Evolutionary conservation across 1,140 invertebrate genomes (phyloP).

Genomic region (Parasteatoda tepidariorum): DNA sequence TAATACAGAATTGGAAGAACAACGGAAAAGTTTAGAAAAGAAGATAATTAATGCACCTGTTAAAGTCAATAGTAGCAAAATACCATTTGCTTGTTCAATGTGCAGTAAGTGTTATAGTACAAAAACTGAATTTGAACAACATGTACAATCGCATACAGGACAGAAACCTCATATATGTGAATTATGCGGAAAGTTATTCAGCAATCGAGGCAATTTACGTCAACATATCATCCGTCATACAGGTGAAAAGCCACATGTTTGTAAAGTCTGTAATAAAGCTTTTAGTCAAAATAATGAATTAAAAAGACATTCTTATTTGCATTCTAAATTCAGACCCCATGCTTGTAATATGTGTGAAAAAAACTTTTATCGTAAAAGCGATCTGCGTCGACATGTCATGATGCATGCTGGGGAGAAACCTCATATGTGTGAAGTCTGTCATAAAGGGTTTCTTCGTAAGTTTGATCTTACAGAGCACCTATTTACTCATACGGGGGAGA

Average conservation of each 20-base stretch:
- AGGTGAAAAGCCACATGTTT: slow-evolving; percentile 64
- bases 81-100: no score
- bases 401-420: no score
- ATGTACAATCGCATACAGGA: slow-evolving; percentile 17
- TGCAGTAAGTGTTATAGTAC: no score
- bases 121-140: no score
- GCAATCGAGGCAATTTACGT: slow-evolving; percentile 22
- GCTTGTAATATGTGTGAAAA: no score
- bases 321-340: not conserved
- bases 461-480: not conserved
- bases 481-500: not conserved
- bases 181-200: slow-evolving; percentile 53
- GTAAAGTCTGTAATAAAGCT: slow-evolving; percentile 64
- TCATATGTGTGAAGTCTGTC: not conserved
- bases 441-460: not conserved
- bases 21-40: no score
- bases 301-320: not conserved
- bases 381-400: no score
- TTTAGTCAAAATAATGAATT: slow-evolving; percentile 57
- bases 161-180: slow-evolving; percentile 48
- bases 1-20: no score
- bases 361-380: no score
- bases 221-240: slow-evolving; percentile 57
- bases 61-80: no score
- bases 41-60: no score